Evolutionary conservation across 1,140 invertebrate genomes (phyloP), one percentile per base, ranked within the genome.

Genomic region (Saccostrea glomerata): DNA sequence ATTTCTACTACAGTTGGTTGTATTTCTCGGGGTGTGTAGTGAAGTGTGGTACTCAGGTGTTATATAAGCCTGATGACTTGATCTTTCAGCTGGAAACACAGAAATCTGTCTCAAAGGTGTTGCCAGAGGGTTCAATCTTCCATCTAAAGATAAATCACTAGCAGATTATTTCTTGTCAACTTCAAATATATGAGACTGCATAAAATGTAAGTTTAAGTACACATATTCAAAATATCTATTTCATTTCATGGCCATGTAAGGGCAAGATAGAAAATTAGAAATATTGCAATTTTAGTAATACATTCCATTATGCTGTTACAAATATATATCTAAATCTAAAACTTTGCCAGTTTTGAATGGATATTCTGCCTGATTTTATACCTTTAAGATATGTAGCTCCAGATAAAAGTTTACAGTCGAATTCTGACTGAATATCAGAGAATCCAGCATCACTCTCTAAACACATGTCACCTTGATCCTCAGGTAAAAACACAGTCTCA

Each of bases 361-460:
- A 36, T 2, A 0, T 36, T 36, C 30, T 36, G 2, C 5, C 47
- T 47, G 47, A 47, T 47, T 47, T 47, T 47, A 47, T 25, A 77
- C 70, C 70, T 36, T 12, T 30, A 30, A 40, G 25, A 77, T 36
- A 36, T 30, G 23, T 9, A 60, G 60, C 84, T n/a, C 84, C 25
- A 36, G 56, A 40, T 60, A 85, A 66, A 17, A 85, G 84, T 40
- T 66, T 40, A 9, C 84, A 85, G 36, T 85, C 84, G 40, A 85
- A 85, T 40, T 85, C 84, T 20, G 84, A 85, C 58, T 85, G 84
- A 17, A 66, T 66, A n/a, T 85, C 84, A 84, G 83, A 84, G 40
- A 55, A 84, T n/a, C 70, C 25, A 36, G 6, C 23, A 36, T 40
- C 70, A 77, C 70, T 77, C 2, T 63, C 58, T n/a, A 17, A 20